Conservation (phyloP, 2,888 invertebrate species). For the Caenorhabditis drosophilae region DNA sequence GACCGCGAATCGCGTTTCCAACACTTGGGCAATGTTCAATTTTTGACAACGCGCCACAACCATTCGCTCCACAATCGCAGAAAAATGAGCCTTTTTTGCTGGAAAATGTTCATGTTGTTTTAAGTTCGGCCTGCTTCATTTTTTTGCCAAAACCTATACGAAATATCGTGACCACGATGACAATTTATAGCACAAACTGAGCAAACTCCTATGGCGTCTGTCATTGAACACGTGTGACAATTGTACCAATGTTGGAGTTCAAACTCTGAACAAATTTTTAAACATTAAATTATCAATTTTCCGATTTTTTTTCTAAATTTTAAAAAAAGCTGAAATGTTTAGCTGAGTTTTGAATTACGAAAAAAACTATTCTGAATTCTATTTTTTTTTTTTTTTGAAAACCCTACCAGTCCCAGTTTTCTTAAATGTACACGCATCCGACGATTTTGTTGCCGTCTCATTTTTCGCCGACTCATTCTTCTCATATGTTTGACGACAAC, state of each 20-base stretch:
- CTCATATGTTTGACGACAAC: too few species aligned
- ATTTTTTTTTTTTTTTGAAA: background rate
- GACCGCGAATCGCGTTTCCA: slow-evolving; percentile 31
- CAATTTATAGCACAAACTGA: slow-evolving; percentile 96
- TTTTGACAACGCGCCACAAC: slow-evolving; percentile 24
- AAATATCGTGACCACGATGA: slow-evolving; percentile 86
- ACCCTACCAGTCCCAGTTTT: slow-evolving; percentile 17
- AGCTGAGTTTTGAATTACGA: too few species aligned
- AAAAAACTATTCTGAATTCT: too few species aligned
- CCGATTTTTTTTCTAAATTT: background rate
- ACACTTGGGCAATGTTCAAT: slow-evolving; percentile 19
- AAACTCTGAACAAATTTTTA: slow-evolving; percentile 77
- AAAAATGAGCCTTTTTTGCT: slow-evolving; percentile 98
- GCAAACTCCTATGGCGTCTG: slow-evolving; percentile 96
- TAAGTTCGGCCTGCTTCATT: background rate
- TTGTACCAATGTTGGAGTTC: slow-evolving; percentile 91
- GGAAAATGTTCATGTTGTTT: slow-evolving; percentile 72
- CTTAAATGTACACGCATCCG: slow-evolving; percentile 22
- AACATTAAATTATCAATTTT: background rate
- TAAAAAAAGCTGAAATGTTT: too few species aligned
- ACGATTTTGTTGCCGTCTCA: background rate
- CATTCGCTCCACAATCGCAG: slow-evolving; percentile 90
- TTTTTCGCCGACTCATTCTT: background rate
- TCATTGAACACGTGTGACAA: slow-evolving; percentile 97
- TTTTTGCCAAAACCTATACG: slow-evolving; percentile 31